phyloP scores from a whole-genome alignment of 2,797 vertebrate genomes.

The Schizopygopsis malacanthus region DNA sequence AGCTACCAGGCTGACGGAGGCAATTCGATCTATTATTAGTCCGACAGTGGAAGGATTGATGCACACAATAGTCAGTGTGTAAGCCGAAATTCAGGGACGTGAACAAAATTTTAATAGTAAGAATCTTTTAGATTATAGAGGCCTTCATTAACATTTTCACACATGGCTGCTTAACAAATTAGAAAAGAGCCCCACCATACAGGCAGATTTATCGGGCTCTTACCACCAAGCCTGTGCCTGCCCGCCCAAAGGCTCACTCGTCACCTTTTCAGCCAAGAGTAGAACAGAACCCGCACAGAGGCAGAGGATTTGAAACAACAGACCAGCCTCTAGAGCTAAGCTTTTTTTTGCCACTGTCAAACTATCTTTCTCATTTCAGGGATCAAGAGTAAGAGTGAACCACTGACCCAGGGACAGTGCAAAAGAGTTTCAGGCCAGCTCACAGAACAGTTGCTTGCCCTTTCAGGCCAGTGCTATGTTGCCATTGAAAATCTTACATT shows the following conservation, averaged over 20 bases:
- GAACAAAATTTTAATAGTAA: slow-evolving; percentile 89
- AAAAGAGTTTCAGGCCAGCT: neutral
- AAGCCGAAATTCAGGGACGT: slow-evolving; percentile 87
- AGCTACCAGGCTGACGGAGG: slow-evolving; percentile 83
- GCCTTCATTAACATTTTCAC: slow-evolving; percentile 99
- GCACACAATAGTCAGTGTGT: slow-evolving; percentile 82
- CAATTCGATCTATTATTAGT: slow-evolving; percentile 89
- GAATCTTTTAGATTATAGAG: slow-evolving; percentile 90
- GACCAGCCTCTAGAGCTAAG: slow-evolving; percentile 17
- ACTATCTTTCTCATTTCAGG: slow-evolving; percentile 4
- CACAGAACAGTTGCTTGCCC: neutral
- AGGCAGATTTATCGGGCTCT: slow-evolving; percentile 82
- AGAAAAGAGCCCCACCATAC: slow-evolving; percentile 88
- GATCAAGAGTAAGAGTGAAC: slow-evolving; percentile 11
- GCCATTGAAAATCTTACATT: neutral
- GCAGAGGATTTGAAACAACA: neutral
- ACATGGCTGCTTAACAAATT: slow-evolving; percentile 95
- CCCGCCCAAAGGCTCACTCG: slow-evolving; percentile 65
- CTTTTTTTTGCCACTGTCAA: neutral
- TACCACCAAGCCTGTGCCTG: slow-evolving; percentile 46
- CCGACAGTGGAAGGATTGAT: slow-evolving; percentile 85
- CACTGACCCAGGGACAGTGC: neutral
- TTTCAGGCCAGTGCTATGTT: neutral
- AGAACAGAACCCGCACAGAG: slow-evolving; percentile 2
- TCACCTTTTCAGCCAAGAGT: slow-evolving; percentile 50